Evolutionary conservation across 2,888 invertebrate species (phyloP).

Genomic region (Allacma fusca): DNA sequence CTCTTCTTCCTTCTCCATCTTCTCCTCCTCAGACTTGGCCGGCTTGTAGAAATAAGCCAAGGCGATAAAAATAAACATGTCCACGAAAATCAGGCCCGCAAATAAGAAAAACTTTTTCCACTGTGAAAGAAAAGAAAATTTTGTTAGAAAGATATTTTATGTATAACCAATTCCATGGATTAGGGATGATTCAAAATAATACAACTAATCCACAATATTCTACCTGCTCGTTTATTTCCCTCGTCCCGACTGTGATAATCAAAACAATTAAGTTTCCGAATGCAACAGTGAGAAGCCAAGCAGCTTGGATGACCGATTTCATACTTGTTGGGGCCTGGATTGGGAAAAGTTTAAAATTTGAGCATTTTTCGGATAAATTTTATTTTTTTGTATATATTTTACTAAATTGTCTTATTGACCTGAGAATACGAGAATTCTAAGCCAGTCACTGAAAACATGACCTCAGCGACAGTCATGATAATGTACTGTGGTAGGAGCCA

Average conservation of each 20-base stretch:
- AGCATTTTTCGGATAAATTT: background rate
- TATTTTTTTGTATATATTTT: background rate
- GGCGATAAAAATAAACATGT: slow-evolving; percentile 71
- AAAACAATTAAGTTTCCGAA: slow-evolving; percentile 71
- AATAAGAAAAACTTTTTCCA: slow-evolving; percentile 79
- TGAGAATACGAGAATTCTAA: slow-evolving; percentile 94
- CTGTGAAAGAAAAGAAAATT: slow-evolving; percentile 67
- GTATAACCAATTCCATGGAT: background rate
- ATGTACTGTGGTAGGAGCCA: slow-evolving; percentile 93
- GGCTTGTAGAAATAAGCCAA: slow-evolving; percentile 66
- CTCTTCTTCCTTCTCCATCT: slow-evolving; percentile 18
- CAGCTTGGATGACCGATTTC: slow-evolving; percentile 71
- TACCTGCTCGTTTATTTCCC: slow-evolving; percentile 65
- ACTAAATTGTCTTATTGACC: slow-evolving; percentile 63
- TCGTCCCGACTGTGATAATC: slow-evolving; percentile 65
- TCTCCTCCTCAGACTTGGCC: slow-evolving; percentile 28
- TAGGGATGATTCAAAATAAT: background rate
- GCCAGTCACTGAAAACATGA: slow-evolving; percentile 96
- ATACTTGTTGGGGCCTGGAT: slow-evolving; percentile 67
- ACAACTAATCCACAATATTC: background rate
- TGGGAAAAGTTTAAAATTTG: background rate
- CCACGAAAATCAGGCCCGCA: slow-evolving; percentile 72
- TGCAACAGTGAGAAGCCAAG: slow-evolving; percentile 69
- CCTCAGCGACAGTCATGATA: slow-evolving; percentile 89
- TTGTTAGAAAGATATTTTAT: too few relatives aligned